Evolutionary conservation across 2,797 vertebrate genomes (phyloP).

Genomic region (Adrianichthys oophorus): DNA sequence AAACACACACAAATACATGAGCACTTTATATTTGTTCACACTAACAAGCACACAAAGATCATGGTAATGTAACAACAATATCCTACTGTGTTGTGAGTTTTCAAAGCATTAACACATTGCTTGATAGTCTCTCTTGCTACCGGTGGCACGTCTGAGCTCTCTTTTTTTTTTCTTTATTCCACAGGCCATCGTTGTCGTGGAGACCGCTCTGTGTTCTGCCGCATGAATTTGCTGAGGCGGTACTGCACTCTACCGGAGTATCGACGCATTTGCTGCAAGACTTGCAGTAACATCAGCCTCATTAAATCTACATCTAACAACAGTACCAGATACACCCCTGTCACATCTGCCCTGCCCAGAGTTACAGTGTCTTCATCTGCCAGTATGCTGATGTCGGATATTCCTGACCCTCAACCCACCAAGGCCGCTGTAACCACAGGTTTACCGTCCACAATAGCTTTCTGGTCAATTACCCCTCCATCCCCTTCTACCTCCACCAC

Average conservation of each 20-base stretch:
- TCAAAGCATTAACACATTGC: slow-evolving; percentile 14
- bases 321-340: slow-evolving; percentile 28
- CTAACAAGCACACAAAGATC: slow-evolving; percentile 4
- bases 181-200: slow-evolving; percentile 89
- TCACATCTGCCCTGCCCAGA: slow-evolving; percentile 10
- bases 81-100: slow-evolving; percentile 11
- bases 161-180: slow-evolving; percentile 78
- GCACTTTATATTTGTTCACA: slow-evolving; percentile 11
- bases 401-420: slow-evolving; percentile 33
- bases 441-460: slow-evolving; percentile 19
- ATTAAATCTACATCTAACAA: slow-evolving; percentile 25
- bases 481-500: neutral
- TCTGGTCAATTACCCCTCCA: slow-evolving; percentile 4
- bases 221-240: slow-evolving; percentile 86
- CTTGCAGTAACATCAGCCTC: slow-evolving; percentile 78
- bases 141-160: slow-evolving; percentile 60
- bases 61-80: slow-evolving; percentile 5
- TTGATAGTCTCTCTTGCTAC: slow-evolving; percentile 6
- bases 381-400: slow-evolving; percentile 10
- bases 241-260: slow-evolving; percentile 89
- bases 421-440: slow-evolving; percentile 13
- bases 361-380: slow-evolving; percentile 24
- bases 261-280: slow-evolving; percentile 91
- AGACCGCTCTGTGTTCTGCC: slow-evolving; percentile 94
- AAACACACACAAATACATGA: slow-evolving; percentile 17